These are phyloP conservation scores for Sinodicranocentrus sp. DNA, from an alignment of 2,888 invertebrate genomes.

Conservation along the genomic window DNA sequence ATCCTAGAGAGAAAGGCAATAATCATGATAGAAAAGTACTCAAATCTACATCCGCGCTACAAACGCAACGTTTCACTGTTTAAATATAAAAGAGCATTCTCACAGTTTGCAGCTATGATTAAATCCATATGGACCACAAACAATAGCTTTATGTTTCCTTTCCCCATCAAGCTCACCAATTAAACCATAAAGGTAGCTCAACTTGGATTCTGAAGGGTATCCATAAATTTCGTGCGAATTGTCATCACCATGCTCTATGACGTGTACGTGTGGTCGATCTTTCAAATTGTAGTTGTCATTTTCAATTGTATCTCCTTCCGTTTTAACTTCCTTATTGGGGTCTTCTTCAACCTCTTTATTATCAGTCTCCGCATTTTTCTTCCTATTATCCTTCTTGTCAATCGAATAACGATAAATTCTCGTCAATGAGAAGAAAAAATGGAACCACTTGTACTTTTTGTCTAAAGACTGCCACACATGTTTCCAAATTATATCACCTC, in stretches of 20 bases:
- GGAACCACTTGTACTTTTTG: slow-evolving; percentile 28
- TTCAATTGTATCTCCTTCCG: neutral
- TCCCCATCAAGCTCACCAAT: too few relatives aligned
- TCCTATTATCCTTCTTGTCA: neutral
- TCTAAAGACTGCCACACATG: slow-evolving; percentile 18
- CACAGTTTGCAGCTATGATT: slow-evolving; percentile 27
- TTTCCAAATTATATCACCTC: slow-evolving; percentile 30
- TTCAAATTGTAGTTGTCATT: neutral
- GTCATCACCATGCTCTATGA: neutral
- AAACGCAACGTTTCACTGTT: neutral
- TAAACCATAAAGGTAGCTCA: neutral
- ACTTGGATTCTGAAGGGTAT: slow-evolving; percentile 30
- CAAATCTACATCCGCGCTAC: neutral
- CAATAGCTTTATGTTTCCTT: slow-evolving; percentile 28
- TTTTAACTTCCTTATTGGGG: neutral
- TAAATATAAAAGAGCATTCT: slow-evolving; percentile 6
- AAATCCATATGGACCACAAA: slow-evolving; percentile 44
- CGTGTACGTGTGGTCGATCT: too few relatives aligned
- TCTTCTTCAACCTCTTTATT: neutral
- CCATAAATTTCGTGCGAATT: slow-evolving; percentile 48
- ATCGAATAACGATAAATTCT: slow-evolving; percentile 27
- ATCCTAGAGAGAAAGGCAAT: slow-evolving; percentile 14
- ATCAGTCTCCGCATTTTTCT: neutral
- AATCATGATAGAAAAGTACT: neutral
- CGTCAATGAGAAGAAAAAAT: slow-evolving; percentile 25